Base-by-base conservation (phyloP, 2,113 vertebrate species). In the Tragelaphus scriptus region DNA sequence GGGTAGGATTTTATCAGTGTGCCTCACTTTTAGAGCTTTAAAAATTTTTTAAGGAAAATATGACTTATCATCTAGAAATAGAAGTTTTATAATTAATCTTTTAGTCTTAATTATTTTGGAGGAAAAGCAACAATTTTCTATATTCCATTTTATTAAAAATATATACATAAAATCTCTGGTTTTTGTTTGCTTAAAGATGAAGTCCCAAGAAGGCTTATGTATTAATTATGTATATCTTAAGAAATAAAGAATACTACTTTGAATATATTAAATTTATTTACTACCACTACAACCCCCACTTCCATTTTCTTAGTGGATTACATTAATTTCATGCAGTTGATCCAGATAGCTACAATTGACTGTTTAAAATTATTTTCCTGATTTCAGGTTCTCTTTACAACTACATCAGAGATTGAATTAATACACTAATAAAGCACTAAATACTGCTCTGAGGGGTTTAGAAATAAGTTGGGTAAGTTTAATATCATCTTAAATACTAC, bases 401-500 rank as follows among this genome's bases (percentile, higher is more conserved):
- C 77, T 93, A 40, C 15, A 5, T 91, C 81, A 95, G 65, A 92
- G 85, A 92, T 77, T 75, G 30, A 91, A 84, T 71, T 96, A 87
- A 95, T 93, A 49, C 85, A 6, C 51, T 94, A 89, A 97, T 55
- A 94, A 93, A 91, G 95, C 68, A 82, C 89, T 71, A 63, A 65
- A 58, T 89, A 59, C 30, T 89, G 36, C 40, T 77, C 55, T 91
- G 79, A 88, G 40, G 9, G 12, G 30, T 94, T 95, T 97, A 88
- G 85, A 96, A 91, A 89, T 91, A 90, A 97, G 36, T 88, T 55
- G 26, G 65, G 32, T 97, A 94, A 92, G 55, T 98, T 92, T 93
- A 90, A 84, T 81, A 59, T 63, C 30, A 71, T 82, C 32, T 88
- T 91, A 71, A 90, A 81, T 92, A 47, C 9, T 61, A 17, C 15